These are phyloP conservation scores for Corythornis vintsioides DNA, from an alignment of 2,113 vertebrate genomes.

Conservation along the genomic window DNA sequence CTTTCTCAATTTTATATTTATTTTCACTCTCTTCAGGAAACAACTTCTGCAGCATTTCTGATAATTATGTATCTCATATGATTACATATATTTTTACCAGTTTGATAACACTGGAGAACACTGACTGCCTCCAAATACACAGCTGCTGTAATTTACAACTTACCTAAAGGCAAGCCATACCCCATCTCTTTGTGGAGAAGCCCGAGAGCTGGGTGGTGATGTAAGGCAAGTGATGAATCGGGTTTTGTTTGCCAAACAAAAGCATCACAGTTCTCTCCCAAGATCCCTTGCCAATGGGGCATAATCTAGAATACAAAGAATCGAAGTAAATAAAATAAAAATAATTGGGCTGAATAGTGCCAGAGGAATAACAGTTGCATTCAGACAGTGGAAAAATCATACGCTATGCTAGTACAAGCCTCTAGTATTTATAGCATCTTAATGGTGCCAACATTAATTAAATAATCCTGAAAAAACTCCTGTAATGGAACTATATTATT, in stretches of 20 bases:
- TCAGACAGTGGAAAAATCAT: slow-evolving; percentile 44
- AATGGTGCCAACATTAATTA: background rate
- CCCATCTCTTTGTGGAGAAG: slow-evolving; percentile 13
- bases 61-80: background rate
- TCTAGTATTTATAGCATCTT: slow-evolving; percentile 13
- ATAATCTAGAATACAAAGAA: slow-evolving; percentile 62
- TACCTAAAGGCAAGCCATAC: slow-evolving; percentile 40
- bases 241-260: slow-evolving; percentile 37
- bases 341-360: slow-evolving; percentile 47
- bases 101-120: background rate
- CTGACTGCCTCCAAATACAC: background rate
- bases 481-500: background rate
- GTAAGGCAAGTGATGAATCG: slow-evolving; percentile 58
- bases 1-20: background rate
- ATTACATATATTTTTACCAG: background rate
- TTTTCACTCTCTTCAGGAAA: background rate
- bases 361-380: slow-evolving; percentile 52
- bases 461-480: background rate
- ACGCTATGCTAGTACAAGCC: background rate
- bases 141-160: slow-evolving; percentile 18
- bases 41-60: background rate
- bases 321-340: slow-evolving; percentile 66
- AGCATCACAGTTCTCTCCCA: slow-evolving; percentile 47
- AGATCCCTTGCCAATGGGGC: slow-evolving; percentile 39
- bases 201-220: slow-evolving; percentile 33